Evolutionary conservation across 1,140 invertebrate genomes (phyloP), one percentile per base, ranked within the genome.

Genomic region (Drosophila asahinai): DNA sequence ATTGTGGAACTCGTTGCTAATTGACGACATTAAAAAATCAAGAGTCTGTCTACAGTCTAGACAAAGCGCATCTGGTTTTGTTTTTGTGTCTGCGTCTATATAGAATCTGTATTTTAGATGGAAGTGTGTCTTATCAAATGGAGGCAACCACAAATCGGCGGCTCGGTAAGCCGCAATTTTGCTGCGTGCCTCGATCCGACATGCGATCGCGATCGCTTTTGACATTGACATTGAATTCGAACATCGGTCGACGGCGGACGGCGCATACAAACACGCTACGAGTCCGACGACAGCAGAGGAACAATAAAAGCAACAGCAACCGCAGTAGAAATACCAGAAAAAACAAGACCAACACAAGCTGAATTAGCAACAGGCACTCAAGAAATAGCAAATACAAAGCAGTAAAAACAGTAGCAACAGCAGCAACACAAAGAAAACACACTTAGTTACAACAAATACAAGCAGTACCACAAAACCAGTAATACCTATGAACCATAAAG

Each of bases 221-320:
- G 82, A 84, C 82, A 84, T 84, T 84, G 82, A 84, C 82, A 84
- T 84, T 84, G 82, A 84, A 84, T 86, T 66, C 30, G 78, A 81
- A 81, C 58, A 76, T 74, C 71, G 71, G 51, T 63, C 42, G 54
- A 22, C 52, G 25, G 45, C 45, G 36, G 27, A 9, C 19, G 9
- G 36, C 43, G 54, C 68, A 74, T 73, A 74, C 48, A 73, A 73
- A 74, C 55, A 61, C 68, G 71, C 55, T 70, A 19, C 40, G 38
- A 68, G 19, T 25, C 19, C 27, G 5, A 22, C n/a, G 7, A 30
- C 12, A 33, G 11, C 54, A 45, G 38, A 45, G 57, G 9, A 17
- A 15, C 55, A 58, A 58, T 42, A 58, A 17, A 25, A 47, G 38
- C 22, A 45, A 5, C 17, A 45, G 38, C 55, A 58, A 40, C 40